Conservation (phyloP, 1,140 invertebrate species). For the Cyclina sinensis region DNA sequence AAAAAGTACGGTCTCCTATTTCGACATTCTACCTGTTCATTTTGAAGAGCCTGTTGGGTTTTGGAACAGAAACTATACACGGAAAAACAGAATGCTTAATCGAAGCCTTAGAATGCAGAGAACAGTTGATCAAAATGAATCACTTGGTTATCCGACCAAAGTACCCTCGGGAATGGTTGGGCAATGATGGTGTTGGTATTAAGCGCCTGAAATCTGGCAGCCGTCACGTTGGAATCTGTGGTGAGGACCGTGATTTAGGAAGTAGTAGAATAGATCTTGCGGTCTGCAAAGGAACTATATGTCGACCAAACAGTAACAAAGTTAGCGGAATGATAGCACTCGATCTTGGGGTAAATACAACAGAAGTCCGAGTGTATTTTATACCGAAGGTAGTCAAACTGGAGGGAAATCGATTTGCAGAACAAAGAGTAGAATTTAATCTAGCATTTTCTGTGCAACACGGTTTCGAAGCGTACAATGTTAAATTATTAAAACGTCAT, state of each 20-base stretch:
- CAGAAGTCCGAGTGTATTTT: constrained; percentile 69
- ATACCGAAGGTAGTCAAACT: too few species aligned
- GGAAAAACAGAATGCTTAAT: constrained; percentile 42
- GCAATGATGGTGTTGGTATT: constrained; percentile 39
- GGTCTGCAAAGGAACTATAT: constrained; percentile 69
- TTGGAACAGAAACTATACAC: constrained; percentile 47
- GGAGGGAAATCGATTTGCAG: constrained; percentile 5
- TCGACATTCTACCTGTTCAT: constrained; percentile 66
- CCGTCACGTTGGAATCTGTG: constrained; percentile 39
- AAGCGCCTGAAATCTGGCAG: constrained; percentile 26
- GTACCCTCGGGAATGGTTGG: constrained; percentile 70
- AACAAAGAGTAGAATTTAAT: constrained; percentile 67
- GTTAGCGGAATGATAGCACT: constrained; percentile 67
- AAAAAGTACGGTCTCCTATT: constrained; percentile 20
- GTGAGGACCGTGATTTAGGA: background rate
- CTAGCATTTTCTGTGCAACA: constrained; percentile 70
- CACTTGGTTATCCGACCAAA: constrained; percentile 55
- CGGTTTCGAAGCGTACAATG: constrained; percentile 74
- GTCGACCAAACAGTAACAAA: constrained; percentile 64
- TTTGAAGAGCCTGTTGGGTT: constrained; percentile 64
- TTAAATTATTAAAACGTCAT: too few species aligned
- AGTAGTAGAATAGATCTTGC: background rate
- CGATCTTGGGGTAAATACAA: constrained; percentile 65
- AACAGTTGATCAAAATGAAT: constrained; percentile 51
- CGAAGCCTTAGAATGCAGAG: constrained; percentile 54